phyloP scores from a whole-genome alignment of 1,140 invertebrate genomes.

The Metaphire vulgaris region DNA sequence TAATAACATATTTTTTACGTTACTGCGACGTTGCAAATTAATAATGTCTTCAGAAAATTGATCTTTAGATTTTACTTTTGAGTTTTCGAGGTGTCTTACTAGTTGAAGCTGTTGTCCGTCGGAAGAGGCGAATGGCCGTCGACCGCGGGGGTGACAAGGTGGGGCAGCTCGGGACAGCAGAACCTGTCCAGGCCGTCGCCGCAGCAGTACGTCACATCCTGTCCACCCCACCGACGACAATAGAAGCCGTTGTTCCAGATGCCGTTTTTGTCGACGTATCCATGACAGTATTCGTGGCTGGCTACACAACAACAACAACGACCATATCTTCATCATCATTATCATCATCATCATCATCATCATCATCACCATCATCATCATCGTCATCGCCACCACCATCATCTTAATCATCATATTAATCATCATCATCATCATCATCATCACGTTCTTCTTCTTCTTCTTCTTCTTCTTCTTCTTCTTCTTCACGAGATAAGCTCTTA shows the following conservation, averaged over 20 bases:
- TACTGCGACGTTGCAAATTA: too few relatives aligned
- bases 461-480: too few relatives aligned
- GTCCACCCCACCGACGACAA: slow-evolving; percentile 26
- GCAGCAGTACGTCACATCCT: slow-evolving; percentile 27
- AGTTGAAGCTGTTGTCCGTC: too few relatives aligned
- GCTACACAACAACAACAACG: neutral
- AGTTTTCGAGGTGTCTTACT: too few relatives aligned
- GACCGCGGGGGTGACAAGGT: too few relatives aligned
- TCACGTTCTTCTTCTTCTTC: too few relatives aligned
- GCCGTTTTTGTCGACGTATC: slow-evolving; percentile 25
- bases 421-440: neutral
- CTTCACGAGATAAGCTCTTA: too few relatives aligned
- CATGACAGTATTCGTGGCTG: slow-evolving; percentile 20
- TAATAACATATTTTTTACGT: too few relatives aligned
- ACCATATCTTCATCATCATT: neutral
- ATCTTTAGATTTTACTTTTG: slow-evolving; percentile 10
- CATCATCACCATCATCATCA: slow-evolving; percentile 6
- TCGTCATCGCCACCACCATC: neutral
- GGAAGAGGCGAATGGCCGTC: too few relatives aligned
- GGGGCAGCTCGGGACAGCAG: slow-evolving; percentile 29
- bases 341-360: neutral
- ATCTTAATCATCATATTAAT: too few relatives aligned
- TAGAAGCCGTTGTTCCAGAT: slow-evolving; percentile 32
- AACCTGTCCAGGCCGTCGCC: slow-evolving; percentile 11
- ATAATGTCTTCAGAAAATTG: too few relatives aligned